Evolutionary conservation across 2,888 invertebrate genomes (phyloP).

Genomic region (Digitonthophagus gazella): DNA sequence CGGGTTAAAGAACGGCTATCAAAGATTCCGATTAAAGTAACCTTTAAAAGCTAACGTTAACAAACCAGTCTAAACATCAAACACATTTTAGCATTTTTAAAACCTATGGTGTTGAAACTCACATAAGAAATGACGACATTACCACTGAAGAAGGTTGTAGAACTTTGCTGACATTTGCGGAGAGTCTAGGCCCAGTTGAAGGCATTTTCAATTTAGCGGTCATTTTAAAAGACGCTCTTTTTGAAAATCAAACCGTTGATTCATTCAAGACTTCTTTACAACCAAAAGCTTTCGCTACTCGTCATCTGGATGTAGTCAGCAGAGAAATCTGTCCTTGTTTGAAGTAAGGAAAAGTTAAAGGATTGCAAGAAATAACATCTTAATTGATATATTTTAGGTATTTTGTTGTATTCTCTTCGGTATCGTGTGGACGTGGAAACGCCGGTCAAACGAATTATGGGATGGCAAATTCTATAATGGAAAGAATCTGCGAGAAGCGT

Average conservation of each 20-base stretch:
- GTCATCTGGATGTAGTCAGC: slow-evolving; percentile 69
- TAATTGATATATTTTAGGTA: slow-evolving; percentile 52
- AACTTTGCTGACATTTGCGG: slow-evolving; percentile 63
- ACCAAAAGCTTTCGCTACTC: slow-evolving; percentile 80
- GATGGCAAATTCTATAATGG: slow-evolving; percentile 81
- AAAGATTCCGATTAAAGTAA: slow-evolving; percentile 68
- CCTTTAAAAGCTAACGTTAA: not conserved
- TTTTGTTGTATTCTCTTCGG: slow-evolving; percentile 88
- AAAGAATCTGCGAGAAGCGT: no score
- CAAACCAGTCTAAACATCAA: not conserved
- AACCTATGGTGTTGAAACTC: slow-evolving; percentile 59
- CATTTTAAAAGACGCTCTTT: slow-evolving; percentile 72
- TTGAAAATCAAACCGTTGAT: slow-evolving; percentile 62
- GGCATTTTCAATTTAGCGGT: slow-evolving; percentile 91
- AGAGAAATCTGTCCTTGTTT: slow-evolving; percentile 58
- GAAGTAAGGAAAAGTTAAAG: not conserved
- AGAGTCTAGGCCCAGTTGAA: slow-evolving; percentile 67
- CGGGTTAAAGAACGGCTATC: slow-evolving; percentile 89
- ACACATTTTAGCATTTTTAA: slow-evolving; percentile 56
- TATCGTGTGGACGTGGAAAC: slow-evolving; percentile 86
- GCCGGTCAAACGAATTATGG: slow-evolving; percentile 89
- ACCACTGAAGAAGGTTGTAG: slow-evolving; percentile 63
- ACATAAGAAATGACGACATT: no score
- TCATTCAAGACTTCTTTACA: slow-evolving; percentile 66
- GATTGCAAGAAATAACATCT: not conserved